Conservation (phyloP, 2,888 invertebrate genomes). For the Rhyacophila evoluta region DNA sequence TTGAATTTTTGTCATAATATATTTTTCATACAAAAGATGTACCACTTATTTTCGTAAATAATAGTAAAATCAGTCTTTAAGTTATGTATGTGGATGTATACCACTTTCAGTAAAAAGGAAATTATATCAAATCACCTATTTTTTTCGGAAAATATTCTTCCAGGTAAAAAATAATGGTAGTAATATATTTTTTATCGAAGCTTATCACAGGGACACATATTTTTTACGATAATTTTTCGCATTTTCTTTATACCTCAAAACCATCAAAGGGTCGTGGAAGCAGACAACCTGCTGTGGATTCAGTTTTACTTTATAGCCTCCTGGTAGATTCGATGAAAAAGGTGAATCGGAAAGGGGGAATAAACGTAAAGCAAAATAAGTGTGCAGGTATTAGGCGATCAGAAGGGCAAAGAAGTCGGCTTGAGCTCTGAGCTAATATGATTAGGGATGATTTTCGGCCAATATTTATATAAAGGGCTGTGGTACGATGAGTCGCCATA, state of each 20-base stretch:
- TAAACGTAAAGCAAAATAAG: conserved; percentile 17
- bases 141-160: too few species aligned
- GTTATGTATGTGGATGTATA: too few species aligned
- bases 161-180: too few species aligned
- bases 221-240: neutral
- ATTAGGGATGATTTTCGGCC: conserved; percentile 52
- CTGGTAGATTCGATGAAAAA: neutral
- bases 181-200: neutral
- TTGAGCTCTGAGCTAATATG: conserved; percentile 44
- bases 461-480: conserved; percentile 51
- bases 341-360: conserved; percentile 2
- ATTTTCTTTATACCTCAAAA: neutral
- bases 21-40: too few species aligned
- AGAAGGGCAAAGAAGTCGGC: neutral
- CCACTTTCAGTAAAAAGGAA: too few species aligned
- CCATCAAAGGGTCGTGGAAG: neutral
- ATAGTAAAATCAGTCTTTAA: too few species aligned
- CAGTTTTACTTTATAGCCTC: conserved; percentile 14
- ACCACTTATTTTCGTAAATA: too few species aligned
- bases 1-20: too few species aligned
- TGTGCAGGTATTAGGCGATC: conserved; percentile 5
- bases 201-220: neutral
- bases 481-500: neutral
- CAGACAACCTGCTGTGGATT: neutral
- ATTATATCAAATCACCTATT: too few species aligned